Base-by-base conservation (phyloP, 2,888 invertebrate genomes). In the Tridacna crocea region DNA sequence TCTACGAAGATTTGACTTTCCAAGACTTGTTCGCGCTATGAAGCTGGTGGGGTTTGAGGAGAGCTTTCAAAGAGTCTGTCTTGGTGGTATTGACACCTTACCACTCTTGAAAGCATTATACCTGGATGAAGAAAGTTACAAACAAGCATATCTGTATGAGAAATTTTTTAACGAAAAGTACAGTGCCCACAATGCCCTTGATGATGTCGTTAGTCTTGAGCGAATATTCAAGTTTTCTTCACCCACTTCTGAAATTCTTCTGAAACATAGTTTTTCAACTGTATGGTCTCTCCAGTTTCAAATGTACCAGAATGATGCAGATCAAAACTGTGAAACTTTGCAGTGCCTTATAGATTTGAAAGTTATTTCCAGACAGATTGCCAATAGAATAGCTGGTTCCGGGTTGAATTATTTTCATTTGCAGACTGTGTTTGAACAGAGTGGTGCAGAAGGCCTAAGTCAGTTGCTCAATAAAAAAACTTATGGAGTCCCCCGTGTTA, bases 131-230 rank as follows among this genome's bases (percentile, higher is more conserved):
- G 66, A 73, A 12, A 66, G 46, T 26, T 70, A 82, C 19, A 61
- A 46, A 24, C 82, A 82, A 26, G 66, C 75, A 68, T 46, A 55
- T 66, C 26, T 82, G 8, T 61, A 48, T 27, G 13, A 66, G 0
- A 72, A 27, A 11, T 2, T 79, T 8, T 36, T 82, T 24, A 65
- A 76, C 2, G 73, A 73, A 24, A n/a, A 72, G 0, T 82, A 82
- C 63, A 47, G 19, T 61, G 79, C 79, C 19, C 82, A 82, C 47
- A 83, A 83, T 79, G 79, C 83, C 26, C 61, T 83, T 10, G 63
- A 46, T 73, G 83, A 83, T 79, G 83, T 79, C 6, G 0, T 47
- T 13, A 82, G 73, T 55, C 26, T 83, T 46, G 63, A 79, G 65
- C 36, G 77, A 55, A 26, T 83, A 51, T 72, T 63, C 65, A 47